Evolutionary conservation across 2,888 invertebrate genomes (phyloP).

Genomic region (Neoascia interrupta): DNA sequence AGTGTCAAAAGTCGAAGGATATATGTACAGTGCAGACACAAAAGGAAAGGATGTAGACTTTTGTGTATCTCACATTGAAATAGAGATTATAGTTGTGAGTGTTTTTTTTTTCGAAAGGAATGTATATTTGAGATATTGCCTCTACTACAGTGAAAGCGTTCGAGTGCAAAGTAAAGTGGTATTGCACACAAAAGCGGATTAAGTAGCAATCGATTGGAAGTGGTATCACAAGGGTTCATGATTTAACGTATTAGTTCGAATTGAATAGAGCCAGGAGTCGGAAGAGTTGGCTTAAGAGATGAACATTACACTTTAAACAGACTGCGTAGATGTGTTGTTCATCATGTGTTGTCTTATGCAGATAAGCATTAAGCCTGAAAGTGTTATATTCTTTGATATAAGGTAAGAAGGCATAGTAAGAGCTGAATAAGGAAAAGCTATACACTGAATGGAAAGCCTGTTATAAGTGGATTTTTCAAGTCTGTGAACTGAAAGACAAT

Average conservation of each 20-base stretch:
- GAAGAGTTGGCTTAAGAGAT: no score
- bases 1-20: background rate
- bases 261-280: conserved; percentile 13
- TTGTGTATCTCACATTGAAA: conserved; percentile 1
- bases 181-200: conserved; percentile 26
- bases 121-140: conserved; percentile 11
- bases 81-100: conserved; percentile 26
- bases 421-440: no score
- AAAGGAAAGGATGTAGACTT: conserved; percentile 14
- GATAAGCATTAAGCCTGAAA: no score
- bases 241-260: conserved; percentile 15
- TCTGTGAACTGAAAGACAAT: no score
- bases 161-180: conserved; percentile 40
- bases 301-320: no score
- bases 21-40: conserved; percentile 3
- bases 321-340: no score
- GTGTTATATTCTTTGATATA: no score
- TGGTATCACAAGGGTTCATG: conserved; percentile 21
- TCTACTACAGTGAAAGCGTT: background rate
- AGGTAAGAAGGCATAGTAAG: no score
- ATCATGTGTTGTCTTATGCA: no score
- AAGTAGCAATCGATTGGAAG: conserved; percentile 24
- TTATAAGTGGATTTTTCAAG: no score
- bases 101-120: conserved; percentile 11
- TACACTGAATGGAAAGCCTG: no score